Conservation (phyloP, 2,888 invertebrate species). For the Spilarctia lutea region DNA sequence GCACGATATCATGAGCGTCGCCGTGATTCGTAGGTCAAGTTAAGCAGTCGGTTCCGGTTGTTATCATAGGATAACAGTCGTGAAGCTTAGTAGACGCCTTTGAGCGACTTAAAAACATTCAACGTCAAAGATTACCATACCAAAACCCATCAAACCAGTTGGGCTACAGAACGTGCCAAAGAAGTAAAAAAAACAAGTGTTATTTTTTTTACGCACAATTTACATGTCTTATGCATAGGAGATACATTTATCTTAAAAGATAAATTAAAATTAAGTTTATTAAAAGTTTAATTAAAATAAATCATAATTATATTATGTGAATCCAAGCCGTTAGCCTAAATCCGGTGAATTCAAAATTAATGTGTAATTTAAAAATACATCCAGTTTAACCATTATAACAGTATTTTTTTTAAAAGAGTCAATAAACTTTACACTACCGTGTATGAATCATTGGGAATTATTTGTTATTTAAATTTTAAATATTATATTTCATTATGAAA, state of each 20-base stretch:
- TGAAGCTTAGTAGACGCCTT: too few species aligned
- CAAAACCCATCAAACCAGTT: too few species aligned
- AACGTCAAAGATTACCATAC: too few species aligned
- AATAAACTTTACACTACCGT: constrained; percentile 1
- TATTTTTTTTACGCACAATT: neutral
- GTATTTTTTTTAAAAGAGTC: constrained; percentile 4
- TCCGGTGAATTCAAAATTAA: neutral
- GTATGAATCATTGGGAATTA: neutral
- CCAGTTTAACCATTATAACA: neutral
- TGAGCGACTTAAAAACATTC: too few species aligned
- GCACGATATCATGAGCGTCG: too few species aligned
- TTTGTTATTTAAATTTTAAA: neutral
- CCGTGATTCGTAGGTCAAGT: too few species aligned
- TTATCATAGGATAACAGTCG: too few species aligned
- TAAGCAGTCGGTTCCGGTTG: too few species aligned
- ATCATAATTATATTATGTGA: neutral
- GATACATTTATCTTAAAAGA: neutral
- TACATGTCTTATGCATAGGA: neutral
- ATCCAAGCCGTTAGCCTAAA: neutral
- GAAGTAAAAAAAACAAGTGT: too few species aligned
- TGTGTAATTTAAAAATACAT: neutral
- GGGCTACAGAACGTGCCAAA: too few species aligned
- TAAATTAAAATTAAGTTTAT: neutral
- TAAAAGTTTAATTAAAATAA: neutral
- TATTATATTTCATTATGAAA: neutral